A percentile compares a stretch with the other conserved stretches of the same genome.
Evolutionary conservation across 2,888 invertebrate genomes (phyloP).

Genomic region (Metallyticus violacea): DNA sequence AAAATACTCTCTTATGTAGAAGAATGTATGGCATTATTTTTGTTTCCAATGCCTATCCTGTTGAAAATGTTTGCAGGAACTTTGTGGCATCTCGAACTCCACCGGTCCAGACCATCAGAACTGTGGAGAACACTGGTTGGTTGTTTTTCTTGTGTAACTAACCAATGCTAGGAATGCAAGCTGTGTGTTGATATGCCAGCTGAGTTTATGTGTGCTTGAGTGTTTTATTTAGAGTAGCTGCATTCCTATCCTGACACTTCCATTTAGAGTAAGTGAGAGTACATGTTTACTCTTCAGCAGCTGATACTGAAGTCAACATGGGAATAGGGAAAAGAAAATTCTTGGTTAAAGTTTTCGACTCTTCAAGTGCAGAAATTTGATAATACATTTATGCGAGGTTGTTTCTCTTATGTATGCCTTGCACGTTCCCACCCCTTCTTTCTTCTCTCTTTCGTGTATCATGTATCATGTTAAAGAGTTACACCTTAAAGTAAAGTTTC

Average conservation of each 20-base stretch:
- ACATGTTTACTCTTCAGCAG: too few species aligned
- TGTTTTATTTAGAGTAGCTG: neutral
- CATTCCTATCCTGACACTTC: neutral
- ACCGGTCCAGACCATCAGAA: neutral
- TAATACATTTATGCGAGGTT: too few species aligned
- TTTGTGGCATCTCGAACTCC: slow-evolving; percentile 42
- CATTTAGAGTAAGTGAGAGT: neutral
- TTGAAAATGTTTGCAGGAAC: slow-evolving; percentile 40
- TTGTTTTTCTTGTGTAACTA: neutral
- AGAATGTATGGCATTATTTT: neutral
- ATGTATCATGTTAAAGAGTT: too few species aligned
- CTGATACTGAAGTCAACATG: too few species aligned
- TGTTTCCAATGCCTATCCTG: neutral
- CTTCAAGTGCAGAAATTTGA: too few species aligned
- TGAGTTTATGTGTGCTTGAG: neutral
- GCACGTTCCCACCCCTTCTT: too few species aligned
- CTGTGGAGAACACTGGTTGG: slow-evolving; percentile 13
- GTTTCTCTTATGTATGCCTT: too few species aligned
- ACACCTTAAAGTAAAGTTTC: too few species aligned
- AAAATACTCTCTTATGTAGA: neutral
- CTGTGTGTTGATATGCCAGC: neutral
- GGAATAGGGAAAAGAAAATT: too few species aligned
- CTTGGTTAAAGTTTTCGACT: too few species aligned
- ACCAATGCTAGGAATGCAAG: neutral
- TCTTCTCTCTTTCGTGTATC: too few species aligned